Conservation (phyloP, 2,888 invertebrate species). For the Platycnemis pennipes region DNA sequence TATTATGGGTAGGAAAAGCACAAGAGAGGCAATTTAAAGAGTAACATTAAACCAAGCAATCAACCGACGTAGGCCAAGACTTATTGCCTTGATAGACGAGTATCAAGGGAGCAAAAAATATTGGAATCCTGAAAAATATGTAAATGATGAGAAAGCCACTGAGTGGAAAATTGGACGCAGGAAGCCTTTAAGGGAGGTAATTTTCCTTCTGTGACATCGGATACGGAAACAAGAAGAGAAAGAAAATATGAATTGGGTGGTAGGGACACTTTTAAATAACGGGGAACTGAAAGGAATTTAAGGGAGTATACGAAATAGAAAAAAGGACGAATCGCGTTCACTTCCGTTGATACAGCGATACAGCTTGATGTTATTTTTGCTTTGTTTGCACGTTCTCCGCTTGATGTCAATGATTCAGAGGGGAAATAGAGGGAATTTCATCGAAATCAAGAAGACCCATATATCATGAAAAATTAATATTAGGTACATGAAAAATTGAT, state of each 20-base stretch:
- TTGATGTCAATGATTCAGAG: too few relatives aligned
- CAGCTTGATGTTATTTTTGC: background rate
- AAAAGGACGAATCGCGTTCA: background rate
- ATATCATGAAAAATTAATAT: too few relatives aligned
- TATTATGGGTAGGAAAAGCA: background rate
- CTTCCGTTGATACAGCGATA: too few relatives aligned
- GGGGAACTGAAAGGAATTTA: background rate
- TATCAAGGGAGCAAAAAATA: background rate
- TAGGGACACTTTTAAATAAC: background rate
- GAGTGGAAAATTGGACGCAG: constrained; percentile 45
- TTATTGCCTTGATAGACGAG: background rate
- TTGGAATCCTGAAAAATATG: constrained; percentile 5
- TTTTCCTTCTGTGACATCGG: constrained; percentile 21
- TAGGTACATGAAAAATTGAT: too few relatives aligned
- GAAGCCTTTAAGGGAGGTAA: constrained; percentile 22
- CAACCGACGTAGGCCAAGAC: background rate
- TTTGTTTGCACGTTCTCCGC: background rate
- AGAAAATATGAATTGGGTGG: constrained; percentile 20
- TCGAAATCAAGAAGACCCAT: too few relatives aligned
- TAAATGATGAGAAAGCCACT: constrained; percentile 10
- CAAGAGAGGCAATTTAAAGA: background rate
- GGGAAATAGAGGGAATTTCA: too few relatives aligned
- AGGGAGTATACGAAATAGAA: background rate
- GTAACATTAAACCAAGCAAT: constrained; percentile 27
- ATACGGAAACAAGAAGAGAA: constrained; percentile 29